A percentile compares a stretch with the other conserved stretches of the same genome.
These are phyloP conservation scores for Acleris sparsana DNA, from an alignment of 2,888 invertebrate species.

Conservation along the genomic window DNA sequence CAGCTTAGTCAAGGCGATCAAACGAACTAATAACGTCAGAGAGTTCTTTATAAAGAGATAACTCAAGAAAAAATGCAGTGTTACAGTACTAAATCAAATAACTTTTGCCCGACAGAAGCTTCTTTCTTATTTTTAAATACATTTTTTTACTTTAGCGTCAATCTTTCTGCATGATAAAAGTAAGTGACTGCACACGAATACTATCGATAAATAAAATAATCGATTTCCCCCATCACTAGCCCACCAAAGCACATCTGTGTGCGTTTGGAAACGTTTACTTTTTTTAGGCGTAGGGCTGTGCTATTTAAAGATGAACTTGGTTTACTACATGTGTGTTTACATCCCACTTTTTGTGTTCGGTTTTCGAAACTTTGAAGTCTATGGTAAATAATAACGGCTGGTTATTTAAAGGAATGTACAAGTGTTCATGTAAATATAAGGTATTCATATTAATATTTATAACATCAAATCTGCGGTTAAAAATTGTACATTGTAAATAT, in stretches of 20 bases:
- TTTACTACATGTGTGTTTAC: conserved; percentile 37
- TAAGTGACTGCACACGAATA: too few relatives aligned
- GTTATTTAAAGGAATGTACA: conserved; percentile 13
- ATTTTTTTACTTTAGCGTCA: too few relatives aligned
- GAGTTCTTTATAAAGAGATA: too few relatives aligned
- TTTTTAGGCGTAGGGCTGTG: conserved; percentile 36
- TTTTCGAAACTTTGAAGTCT: conserved; percentile 34
- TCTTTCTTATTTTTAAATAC: too few relatives aligned
- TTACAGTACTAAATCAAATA: too few relatives aligned
- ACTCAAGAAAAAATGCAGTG: too few relatives aligned
- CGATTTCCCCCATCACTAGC: conserved; percentile 14
- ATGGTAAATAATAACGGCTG: conserved; percentile 19
- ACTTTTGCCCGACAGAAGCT: too few relatives aligned
- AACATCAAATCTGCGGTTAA: background rate
- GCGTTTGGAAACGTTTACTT: conserved; percentile 35
- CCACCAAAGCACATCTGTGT: conserved; percentile 29
- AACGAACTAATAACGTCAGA: too few relatives aligned
- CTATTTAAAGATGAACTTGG: conserved; percentile 39
- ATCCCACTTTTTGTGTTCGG: conserved; percentile 35
- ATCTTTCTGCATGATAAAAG: too few relatives aligned
- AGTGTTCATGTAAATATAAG: conserved; percentile 6
- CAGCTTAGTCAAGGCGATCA: too few relatives aligned
- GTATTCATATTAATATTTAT: conserved; percentile 10
- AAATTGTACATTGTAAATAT: background rate
- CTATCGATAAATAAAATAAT: conserved; percentile 12